Conservation (phyloP, 1,140 invertebrate genomes). For the Drosophila kanapiae region DNA sequence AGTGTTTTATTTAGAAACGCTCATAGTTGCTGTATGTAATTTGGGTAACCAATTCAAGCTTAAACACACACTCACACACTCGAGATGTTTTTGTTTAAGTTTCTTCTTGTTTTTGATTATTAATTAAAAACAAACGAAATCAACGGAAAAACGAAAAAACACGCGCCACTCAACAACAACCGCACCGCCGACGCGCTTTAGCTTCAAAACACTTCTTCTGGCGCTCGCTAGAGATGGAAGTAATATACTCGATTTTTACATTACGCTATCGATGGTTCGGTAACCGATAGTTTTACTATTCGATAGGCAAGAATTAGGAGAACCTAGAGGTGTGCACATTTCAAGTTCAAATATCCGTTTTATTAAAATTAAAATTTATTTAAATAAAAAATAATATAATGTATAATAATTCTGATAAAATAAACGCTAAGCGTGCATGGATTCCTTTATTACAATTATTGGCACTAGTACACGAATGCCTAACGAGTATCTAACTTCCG, state of each 20-base stretch:
- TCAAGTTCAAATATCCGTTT: too few relatives aligned
- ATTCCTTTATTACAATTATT: slow-evolving; percentile 59
- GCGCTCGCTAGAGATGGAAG: background rate
- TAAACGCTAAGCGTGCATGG: slow-evolving; percentile 65
- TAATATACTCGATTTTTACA: background rate
- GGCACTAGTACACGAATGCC: slow-evolving; percentile 51
- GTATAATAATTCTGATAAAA: slow-evolving; percentile 9
- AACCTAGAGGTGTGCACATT: too few relatives aligned
- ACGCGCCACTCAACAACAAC: slow-evolving; percentile 42
- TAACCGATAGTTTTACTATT: too few relatives aligned
- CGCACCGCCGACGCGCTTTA: slow-evolving; percentile 66
- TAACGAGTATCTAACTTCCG: slow-evolving; percentile 21
- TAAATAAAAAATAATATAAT: background rate
- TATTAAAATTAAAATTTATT: slow-evolving; percentile 17
- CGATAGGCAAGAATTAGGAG: too few relatives aligned
- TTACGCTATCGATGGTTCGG: background rate
- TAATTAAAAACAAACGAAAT: slow-evolving; percentile 82
- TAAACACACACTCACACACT: slow-evolving; percentile 31
- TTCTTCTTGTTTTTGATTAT: background rate
- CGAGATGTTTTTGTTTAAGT: background rate
- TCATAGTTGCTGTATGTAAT: slow-evolving; percentile 30
- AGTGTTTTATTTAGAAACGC: slow-evolving; percentile 77
- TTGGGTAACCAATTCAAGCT: slow-evolving; percentile 2
- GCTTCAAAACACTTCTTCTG: slow-evolving; percentile 41
- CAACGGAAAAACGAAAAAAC: slow-evolving; percentile 76